phyloP scores from a whole-genome alignment of 2,888 invertebrate genomes.

The Drosophila pullipes region DNA sequence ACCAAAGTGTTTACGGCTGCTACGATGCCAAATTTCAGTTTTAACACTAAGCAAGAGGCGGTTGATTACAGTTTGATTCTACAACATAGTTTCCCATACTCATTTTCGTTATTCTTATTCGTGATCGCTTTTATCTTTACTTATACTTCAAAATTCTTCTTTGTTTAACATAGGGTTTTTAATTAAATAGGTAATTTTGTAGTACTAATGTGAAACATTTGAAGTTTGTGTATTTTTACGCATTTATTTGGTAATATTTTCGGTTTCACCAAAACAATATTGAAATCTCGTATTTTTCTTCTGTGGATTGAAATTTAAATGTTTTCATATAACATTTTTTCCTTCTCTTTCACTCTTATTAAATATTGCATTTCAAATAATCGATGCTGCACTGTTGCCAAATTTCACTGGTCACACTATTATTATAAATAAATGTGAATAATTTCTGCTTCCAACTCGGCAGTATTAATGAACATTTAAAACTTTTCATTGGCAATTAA shows the following conservation, averaged over 20 bases:
- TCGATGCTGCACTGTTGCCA: slow-evolving; percentile 16
- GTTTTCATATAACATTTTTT: background rate
- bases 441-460: background rate
- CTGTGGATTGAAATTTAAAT: background rate
- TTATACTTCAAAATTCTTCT: background rate
- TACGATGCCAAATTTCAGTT: slow-evolving; percentile 42
- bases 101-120: background rate
- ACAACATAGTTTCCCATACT: background rate
- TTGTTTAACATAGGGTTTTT: background rate
- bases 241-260: no score
- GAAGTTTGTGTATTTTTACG: background rate
- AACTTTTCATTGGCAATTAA: slow-evolving; percentile 1
- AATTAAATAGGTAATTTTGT: no score
- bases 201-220: background rate
- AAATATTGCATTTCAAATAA: background rate
- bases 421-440: background rate
- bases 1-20: slow-evolving; percentile 35
- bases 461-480: background rate
- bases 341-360: background rate
- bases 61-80: background rate
- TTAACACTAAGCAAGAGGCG: background rate
- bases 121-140: background rate
- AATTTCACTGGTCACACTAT: slow-evolving; percentile 2
- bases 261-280: background rate
- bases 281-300: background rate